Evolutionary conservation across 2,113 vertebrate genomes (phyloP), one percentile per base, ranked within the genome.

Genomic region (Pycnonotus jocosus): DNA sequence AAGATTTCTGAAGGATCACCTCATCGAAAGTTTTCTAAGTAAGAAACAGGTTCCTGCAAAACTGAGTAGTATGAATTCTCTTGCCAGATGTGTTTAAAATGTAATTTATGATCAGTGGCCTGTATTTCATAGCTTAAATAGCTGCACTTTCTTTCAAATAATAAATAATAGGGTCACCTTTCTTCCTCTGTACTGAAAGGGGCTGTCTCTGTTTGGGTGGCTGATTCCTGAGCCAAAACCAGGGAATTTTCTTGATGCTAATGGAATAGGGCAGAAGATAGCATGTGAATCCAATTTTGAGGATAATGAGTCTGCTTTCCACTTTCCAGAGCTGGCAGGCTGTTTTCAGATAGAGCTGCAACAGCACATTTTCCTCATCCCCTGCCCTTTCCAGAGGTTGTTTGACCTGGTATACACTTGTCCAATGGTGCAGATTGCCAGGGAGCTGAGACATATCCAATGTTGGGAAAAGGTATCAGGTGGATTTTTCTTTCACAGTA

Each of bases 121-220:
- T 95, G 91, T 74, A 92, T 91, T 96, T 82, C 89, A 79, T 93
- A 24, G 51, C 70, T 95, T 86, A 97, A 96, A 95, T 93, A 91
- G 38, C 45, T 91, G n/a, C 42, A 69, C 51, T 91, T 3, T 72
- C 57, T 76, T 87, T 85, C 66, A 95, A 38, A 70, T 81, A 69
- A 50, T 54, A 96, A 92, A 30, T 53, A 69, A 87, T 92, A 91
- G 54, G 74, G 95, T 97, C 81, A 95, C 90, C 79, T 97, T 96
- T 84, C 35, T 93, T 76, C 45, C 81, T 69, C 37, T 70, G 11
- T 53, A 48, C 37, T 47, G 61, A 76, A 92, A 89, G 23, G 42
- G 53, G 15, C 38, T 94, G 48, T 81, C 45, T 93, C 60, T 61
- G 10, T 66, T 77, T 88, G 69, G 57, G 88, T 90, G 50, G 70